Conservation (phyloP, 2,113 vertebrate genomes). For the cat (Felis catus) region F.catus_Fca126_mat1.0 CM031412.1:42302501-42303000, state of each 20-base stretch:
- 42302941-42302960: neutral
- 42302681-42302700: too few species aligned
- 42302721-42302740: too few species aligned
- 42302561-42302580: neutral
- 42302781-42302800: too few species aligned
- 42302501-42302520: neutral
- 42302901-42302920: neutral
- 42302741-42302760: too few species aligned
- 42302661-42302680: too few species aligned
- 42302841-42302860: neutral
- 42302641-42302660: too few species aligned
- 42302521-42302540: neutral
- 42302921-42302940: neutral
- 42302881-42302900: neutral
- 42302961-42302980: neutral
- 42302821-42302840: too few species aligned
- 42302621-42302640: neutral
- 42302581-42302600: neutral
- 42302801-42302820: too few species aligned
- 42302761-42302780: too few species aligned
- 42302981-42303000: neutral
- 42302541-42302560: neutral
- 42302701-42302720: too few species aligned
- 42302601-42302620: neutral
- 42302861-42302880: neutral